Base-by-base conservation (phyloP, 2,113 vertebrate genomes). In the Notarius quadriscutis region DNA sequence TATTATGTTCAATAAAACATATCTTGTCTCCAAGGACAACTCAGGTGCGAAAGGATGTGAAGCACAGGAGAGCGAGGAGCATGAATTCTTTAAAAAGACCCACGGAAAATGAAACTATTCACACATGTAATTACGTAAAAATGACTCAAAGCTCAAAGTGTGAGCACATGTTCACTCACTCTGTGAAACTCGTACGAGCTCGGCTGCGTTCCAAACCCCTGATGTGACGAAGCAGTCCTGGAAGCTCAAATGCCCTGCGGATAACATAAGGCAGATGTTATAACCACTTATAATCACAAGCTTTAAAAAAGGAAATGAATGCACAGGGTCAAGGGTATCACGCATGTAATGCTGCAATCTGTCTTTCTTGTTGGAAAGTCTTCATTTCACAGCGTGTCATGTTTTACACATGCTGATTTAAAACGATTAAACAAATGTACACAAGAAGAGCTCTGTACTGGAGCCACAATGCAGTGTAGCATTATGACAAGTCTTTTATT, bases 161-260 rank as follows among this genome's bases (percentile, higher is more conserved):
- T 88, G 89, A 65, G 62, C 30, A 10, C 74, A 30, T 27, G 50
- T 51, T 91, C 86, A 97, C 97, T 97, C 93, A 98, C 97, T 98
- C 94, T 98, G 97, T 69, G 97, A 97, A 91, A 98, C 97, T 85
- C 97, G 96, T 93, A 97, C 97, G 91, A 98, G 94, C 95, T 98
- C 97, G 0, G 97, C 96, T 89, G 97, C 97, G 86, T 97, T 98
- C 97, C 97, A 98, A 93, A 98, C 97, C n/a, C 97, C 97, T 4
- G 97, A 98, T 92, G 97, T 98, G 94, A 98, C 97, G 89, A 98
- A 98, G 94, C 97, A 98, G 95, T 98, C 97, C 95, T 98, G 97
- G 96, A 98, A 98, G 95, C 96, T 97, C 95, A 98, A 94, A 93
- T 98, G 97, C 93, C 97, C 97, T 98, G 94, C 18, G 86, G 67